Percentiles rank a stretch among this genome's conserved stretches.
These are phyloP conservation scores for Distichodus sexfasciatus DNA, from an alignment of 2,797 vertebrate genomes.

Conservation along the genomic window DNA sequence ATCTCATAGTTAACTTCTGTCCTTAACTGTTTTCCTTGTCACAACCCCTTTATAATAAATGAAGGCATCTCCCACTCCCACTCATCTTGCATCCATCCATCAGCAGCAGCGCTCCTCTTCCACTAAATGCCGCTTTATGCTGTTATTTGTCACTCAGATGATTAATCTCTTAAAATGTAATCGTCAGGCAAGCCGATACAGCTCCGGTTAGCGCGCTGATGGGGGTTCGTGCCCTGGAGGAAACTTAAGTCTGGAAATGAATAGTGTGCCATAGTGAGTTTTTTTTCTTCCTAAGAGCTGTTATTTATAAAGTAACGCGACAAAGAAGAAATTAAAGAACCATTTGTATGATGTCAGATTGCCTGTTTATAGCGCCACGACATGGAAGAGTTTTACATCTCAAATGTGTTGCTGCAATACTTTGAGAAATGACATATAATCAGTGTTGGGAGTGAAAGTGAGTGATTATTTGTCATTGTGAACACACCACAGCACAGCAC, in stretches of 20 bases:
- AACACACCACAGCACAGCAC: too few species aligned
- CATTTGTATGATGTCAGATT: too few species aligned
- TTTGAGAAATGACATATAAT: too few species aligned
- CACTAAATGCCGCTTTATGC: constrained; percentile 60
- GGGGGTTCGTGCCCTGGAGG: constrained; percentile 37
- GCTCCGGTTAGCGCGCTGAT: constrained; percentile 50
- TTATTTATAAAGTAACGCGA: background rate
- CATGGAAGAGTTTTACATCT: too few species aligned
- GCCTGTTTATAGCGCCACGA: too few species aligned
- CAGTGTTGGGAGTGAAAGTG: too few species aligned
- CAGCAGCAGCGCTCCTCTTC: constrained; percentile 25
- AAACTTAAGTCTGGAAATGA: constrained; percentile 28
- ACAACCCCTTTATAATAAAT: constrained; percentile 33
- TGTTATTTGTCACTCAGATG: constrained; percentile 70
- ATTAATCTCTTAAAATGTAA: constrained; percentile 74
- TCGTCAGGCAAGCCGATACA: constrained; percentile 62
- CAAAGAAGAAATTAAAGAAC: constrained; percentile 6
- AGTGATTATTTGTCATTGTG: too few species aligned
- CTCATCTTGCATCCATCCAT: constrained; percentile 36
- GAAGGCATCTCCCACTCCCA: constrained; percentile 5
- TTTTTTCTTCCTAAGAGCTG: background rate
- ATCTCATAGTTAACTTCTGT: constrained; percentile 2
- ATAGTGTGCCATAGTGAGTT: constrained; percentile 22
- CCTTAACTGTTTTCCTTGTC: constrained; percentile 35
- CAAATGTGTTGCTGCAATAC: too few species aligned